phyloP scores from a whole-genome alignment of 2,888 invertebrate genomes.

The Eupeodes latifasciatus region DNA sequence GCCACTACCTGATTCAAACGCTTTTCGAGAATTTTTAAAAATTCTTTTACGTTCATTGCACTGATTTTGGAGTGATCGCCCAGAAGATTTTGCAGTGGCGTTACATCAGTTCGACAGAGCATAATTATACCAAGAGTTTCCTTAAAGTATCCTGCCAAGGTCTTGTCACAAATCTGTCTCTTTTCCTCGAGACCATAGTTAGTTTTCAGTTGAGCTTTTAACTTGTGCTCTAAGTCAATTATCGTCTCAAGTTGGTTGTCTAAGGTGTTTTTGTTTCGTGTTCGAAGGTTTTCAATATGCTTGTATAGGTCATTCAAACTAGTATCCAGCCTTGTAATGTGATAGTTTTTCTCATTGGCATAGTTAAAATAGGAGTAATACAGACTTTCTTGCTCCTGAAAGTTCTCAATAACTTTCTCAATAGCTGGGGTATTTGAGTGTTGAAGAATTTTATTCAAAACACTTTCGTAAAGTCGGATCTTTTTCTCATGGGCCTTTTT shows the following conservation, averaged over 20 bases:
- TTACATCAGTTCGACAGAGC: conserved; percentile 84
- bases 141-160: conserved; percentile 79
- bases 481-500: conserved; percentile 80
- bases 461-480: conserved; percentile 81
- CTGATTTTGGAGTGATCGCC: conserved; percentile 87
- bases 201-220: conserved; percentile 78
- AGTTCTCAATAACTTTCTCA: conserved; percentile 81
- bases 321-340: conserved; percentile 82
- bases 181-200: conserved; percentile 76
- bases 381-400: conserved; percentile 82
- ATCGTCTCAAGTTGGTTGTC: conserved; percentile 80
- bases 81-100: conserved; percentile 85
- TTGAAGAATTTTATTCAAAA: conserved; percentile 81
- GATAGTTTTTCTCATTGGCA: conserved; percentile 83
- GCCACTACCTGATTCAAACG: conserved; percentile 86
- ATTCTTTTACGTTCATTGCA: conserved; percentile 85
- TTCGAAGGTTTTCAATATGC: conserved; percentile 80
- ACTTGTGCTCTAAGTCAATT: conserved; percentile 77
- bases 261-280: conserved; percentile 78
- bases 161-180: conserved; percentile 78
- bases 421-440: conserved; percentile 80
- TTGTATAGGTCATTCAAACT: conserved; percentile 81
- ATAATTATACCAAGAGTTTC: conserved; percentile 82
- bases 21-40: conserved; percentile 85
- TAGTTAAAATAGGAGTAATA: conserved; percentile 84